phyloP scores from a whole-genome alignment of 2,888 invertebrate species.

The Pelosia muscerda region DNA sequence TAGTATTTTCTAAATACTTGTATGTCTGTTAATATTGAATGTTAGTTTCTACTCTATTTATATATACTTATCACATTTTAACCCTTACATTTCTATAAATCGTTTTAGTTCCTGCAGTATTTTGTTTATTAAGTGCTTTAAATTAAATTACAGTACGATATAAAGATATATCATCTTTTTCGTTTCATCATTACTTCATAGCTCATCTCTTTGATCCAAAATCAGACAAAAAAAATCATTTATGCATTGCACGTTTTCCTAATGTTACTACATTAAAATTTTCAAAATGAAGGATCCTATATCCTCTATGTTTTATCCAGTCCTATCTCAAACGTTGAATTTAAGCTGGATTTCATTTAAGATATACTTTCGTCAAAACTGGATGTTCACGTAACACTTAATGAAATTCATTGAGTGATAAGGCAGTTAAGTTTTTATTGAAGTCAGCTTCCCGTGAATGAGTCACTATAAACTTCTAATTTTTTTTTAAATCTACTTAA shows the following conservation, averaged over 20 bases:
- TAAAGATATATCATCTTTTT: neutral
- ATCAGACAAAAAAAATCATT: too few species aligned
- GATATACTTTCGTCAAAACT: neutral
- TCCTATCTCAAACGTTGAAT: too few species aligned
- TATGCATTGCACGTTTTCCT: too few species aligned
- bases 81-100: conserved; percentile 15
- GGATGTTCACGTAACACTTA: neutral
- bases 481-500: neutral
- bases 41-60: conserved; percentile 27
- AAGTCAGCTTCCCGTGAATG: neutral
- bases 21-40: conserved; percentile 36
- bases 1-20: conserved; percentile 31
- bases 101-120: conserved; percentile 32
- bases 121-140: too few species aligned
- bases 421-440: neutral
- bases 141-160: neutral
- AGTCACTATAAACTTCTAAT: neutral
- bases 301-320: too few species aligned
- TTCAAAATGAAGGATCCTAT: too few species aligned
- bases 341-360: too few species aligned
- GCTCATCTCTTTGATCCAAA: neutral
- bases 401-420: neutral
- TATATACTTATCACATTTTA: conserved; percentile 12
- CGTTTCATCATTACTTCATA: neutral
- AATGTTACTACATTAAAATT: too few species aligned